These are phyloP conservation scores for Caenorhabditis imperialis DNA, from an alignment of 2,888 invertebrate genomes.

Conservation along the genomic window DNA sequence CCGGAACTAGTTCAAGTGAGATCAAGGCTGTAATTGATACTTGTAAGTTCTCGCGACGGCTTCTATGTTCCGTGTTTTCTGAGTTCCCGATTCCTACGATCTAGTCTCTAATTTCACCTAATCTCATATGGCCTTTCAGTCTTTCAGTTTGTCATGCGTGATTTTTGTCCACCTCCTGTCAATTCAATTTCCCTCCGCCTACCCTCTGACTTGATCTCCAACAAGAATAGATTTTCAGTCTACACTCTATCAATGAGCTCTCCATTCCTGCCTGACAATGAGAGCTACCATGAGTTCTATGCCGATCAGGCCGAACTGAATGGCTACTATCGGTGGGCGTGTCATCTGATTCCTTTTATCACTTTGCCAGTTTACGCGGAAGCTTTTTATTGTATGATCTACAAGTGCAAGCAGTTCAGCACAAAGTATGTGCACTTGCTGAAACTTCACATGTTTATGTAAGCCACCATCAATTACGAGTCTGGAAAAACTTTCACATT, in stretches of 20 bases:
- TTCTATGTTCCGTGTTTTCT: no score
- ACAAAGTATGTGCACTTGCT: constrained; percentile 17
- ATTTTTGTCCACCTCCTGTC: no score
- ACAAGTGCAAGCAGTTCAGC: constrained; percentile 40
- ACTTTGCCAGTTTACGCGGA: constrained; percentile 30
- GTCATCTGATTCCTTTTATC: constrained; percentile 26
- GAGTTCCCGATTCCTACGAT: no score
- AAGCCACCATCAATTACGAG: neutral
- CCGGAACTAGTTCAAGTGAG: no score
- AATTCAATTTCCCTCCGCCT: no score
- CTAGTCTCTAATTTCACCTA: no score
- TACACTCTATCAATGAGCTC: neutral
- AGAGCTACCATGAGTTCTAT: constrained; percentile 25
- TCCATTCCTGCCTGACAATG: constrained; percentile 22
- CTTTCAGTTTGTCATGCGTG: no score
- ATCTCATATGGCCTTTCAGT: no score
- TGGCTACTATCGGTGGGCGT: constrained; percentile 7
- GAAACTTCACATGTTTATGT: constrained; percentile 27
- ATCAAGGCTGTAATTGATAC: no score
- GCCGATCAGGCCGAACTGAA: constrained; percentile 15
- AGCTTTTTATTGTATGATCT: constrained; percentile 23
- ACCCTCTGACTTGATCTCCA: no score
- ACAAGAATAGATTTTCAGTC: no score
- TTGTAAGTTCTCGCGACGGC: no score
- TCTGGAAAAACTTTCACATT: neutral